Base-by-base conservation (phyloP, 2,888 invertebrate genomes). In the Tillus elongatus region DNA sequence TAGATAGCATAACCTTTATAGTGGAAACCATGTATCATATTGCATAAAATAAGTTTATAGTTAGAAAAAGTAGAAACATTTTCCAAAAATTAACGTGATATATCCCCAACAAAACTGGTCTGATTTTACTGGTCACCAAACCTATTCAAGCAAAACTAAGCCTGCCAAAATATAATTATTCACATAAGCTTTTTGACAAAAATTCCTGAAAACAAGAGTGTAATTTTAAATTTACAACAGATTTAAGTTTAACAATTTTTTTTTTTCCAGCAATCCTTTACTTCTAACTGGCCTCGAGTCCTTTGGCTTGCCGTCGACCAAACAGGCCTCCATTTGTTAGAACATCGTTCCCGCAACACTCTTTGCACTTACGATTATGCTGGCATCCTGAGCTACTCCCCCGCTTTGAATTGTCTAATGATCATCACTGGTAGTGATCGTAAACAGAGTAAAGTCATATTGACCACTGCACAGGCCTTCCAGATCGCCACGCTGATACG, bases 231-330 rank as follows among this genome's bases (percentile, higher is more conserved):
- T 10, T 13, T n/a, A 13, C 15, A 10, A 12, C 4, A 13, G 10
- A 11, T 36, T 30, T 3, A 6, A 19, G n/a, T 8, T n/a, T 19
- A 19, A 19, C 24, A 4, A 16, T 33, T 38, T 38, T n/a, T 3
- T 28, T 33, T 31, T 31, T 65, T 66, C 24, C 64, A 88, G 87
- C 93, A 95, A 82, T 88, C 90, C 8, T 93, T 92, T 63, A 92
- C 93, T 9, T 91, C 92, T 14, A 90, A 90, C 66, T 91, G 95
- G 88, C 93, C 95, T 15, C 77, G 92, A 56, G 79, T 85, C 29
- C 70, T 95, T 30, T 91, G 93, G 90, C 69, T 95, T 50, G 92
- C 90, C 13, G 87, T 95, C 35, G 91, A 93, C 67, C 91, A 92
- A 63, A 79, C 78, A 52, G 95, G 95, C 12, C 76, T 95, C 42